Evolutionary conservation across 2,797 vertebrate species (phyloP).

Genomic region (Tinamus major): DNA sequence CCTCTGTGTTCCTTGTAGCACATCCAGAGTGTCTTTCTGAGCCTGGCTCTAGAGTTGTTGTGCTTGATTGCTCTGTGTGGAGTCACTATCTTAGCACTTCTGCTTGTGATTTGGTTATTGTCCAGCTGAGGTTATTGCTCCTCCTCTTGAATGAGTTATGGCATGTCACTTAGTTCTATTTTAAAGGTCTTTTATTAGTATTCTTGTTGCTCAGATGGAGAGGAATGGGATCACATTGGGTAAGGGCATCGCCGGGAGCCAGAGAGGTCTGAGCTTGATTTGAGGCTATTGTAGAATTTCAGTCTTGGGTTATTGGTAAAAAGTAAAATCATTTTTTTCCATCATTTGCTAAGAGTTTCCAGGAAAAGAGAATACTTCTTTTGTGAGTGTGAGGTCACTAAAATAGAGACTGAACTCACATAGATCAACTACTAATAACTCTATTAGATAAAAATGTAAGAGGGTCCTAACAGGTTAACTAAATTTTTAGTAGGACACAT

Average conservation of each 20-base stretch:
- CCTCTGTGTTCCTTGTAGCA: rapidly evolving
- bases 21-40: rapidly evolving
- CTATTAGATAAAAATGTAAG: not conserved
- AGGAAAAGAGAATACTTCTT: not conserved
- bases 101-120: not conserved
- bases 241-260: not conserved
- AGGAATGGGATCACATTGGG: not conserved
- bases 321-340: not conserved
- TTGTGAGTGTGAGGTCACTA: not conserved
- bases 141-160: not conserved
- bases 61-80: not conserved
- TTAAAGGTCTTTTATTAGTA: not conserved
- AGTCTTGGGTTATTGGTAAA: not conserved
- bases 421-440: not conserved
- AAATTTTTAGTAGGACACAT: not conserved
- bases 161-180: not conserved
- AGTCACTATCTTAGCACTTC: not conserved
- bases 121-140: not conserved
- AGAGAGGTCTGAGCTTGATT: not conserved
- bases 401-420: not conserved
- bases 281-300: not conserved
- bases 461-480: not conserved
- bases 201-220: not conserved
- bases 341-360: not conserved
- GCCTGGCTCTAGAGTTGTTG: not conserved